Percentiles rank a stretch among this genome's conserved stretches.
Evolutionary conservation across 2,797 vertebrate species (phyloP).

Genomic region (Gallirallus australis): DNA sequence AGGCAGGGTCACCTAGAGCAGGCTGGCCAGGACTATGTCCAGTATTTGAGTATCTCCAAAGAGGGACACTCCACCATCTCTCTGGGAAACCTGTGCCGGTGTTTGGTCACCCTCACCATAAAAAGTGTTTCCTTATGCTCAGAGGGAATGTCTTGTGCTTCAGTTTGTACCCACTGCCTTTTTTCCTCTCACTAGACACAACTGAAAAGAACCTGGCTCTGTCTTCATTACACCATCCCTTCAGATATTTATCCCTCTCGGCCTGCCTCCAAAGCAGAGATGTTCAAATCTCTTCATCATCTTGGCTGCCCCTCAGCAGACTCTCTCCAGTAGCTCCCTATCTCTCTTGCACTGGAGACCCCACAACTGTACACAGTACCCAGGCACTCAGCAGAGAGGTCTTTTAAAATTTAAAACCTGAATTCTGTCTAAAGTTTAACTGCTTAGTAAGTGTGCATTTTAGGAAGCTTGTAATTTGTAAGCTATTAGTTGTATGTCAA

Average conservation of each 20-base stretch:
- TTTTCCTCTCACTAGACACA: not conserved
- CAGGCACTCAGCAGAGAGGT: not conserved
- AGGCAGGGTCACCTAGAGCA: not conserved
- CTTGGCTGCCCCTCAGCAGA: not conserved
- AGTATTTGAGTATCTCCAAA: not conserved
- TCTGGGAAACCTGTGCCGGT: too few species aligned
- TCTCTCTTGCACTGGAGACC: not conserved
- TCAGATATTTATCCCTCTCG: not conserved
- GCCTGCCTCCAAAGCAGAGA: not conserved
- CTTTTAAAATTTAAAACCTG: constrained; percentile 1
- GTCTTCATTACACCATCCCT: not conserved
- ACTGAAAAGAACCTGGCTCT: not conserved
- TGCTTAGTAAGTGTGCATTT: not conserved
- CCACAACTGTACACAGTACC: not conserved
- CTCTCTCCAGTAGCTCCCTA: not conserved
- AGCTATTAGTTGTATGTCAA: not conserved
- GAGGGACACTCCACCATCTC: not conserved
- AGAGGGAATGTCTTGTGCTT: not conserved
- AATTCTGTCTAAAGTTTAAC: not conserved
- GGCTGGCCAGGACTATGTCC: not conserved
- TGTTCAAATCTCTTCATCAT: not conserved
- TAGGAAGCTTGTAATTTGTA: not conserved
- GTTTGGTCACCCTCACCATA: not conserved
- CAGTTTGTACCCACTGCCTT: not conserved
- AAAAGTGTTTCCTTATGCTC: not conserved